Percentiles rank a stretch among this genome's conserved stretches.
Evolutionary conservation across 1,140 invertebrate genomes (phyloP).

Genomic region (Drosophila parvula): DNA sequence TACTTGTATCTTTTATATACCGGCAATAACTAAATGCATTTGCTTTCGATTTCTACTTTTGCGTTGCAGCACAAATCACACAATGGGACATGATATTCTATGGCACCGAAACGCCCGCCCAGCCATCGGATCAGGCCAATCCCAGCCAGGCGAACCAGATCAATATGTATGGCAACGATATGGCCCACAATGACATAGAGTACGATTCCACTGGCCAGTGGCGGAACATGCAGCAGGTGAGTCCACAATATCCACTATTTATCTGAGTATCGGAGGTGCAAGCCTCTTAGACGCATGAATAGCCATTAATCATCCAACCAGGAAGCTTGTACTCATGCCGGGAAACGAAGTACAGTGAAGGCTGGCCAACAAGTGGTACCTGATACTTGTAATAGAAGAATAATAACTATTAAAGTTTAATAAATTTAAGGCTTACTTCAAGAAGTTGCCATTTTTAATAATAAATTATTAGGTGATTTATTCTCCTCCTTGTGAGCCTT

Average conservation of each 20-base stretch:
- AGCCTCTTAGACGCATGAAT: slow-evolving; percentile 25
- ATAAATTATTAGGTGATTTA: too few relatives aligned
- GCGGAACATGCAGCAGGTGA: slow-evolving; percentile 84
- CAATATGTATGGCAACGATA: slow-evolving; percentile 61
- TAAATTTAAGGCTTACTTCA: neutral
- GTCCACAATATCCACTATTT: slow-evolving; percentile 13
- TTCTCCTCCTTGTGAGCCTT: neutral
- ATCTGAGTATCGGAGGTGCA: slow-evolving; percentile 6
- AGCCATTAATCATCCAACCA: slow-evolving; percentile 27
- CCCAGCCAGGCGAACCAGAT: slow-evolving; percentile 50
- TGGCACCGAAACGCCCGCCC: slow-evolving; percentile 88
- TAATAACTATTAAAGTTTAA: too few relatives aligned
- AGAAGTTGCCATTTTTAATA: neutral
- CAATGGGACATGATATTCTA: slow-evolving; percentile 91
- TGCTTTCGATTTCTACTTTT: slow-evolving; percentile 8
- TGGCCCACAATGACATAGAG: slow-evolving; percentile 76
- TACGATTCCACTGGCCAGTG: slow-evolving; percentile 73
- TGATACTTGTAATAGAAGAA: too few relatives aligned
- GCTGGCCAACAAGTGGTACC: neutral
- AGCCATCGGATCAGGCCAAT: slow-evolving; percentile 84
- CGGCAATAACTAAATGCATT: slow-evolving; percentile 21
- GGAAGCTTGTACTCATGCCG: neutral
- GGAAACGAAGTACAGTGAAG: neutral
- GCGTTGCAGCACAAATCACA: slow-evolving; percentile 85
- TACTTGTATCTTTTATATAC: neutral